These are phyloP conservation scores for Spatulosminthurus flaviceps DNA, from an alignment of 2,888 invertebrate species.

Conservation along the genomic window DNA sequence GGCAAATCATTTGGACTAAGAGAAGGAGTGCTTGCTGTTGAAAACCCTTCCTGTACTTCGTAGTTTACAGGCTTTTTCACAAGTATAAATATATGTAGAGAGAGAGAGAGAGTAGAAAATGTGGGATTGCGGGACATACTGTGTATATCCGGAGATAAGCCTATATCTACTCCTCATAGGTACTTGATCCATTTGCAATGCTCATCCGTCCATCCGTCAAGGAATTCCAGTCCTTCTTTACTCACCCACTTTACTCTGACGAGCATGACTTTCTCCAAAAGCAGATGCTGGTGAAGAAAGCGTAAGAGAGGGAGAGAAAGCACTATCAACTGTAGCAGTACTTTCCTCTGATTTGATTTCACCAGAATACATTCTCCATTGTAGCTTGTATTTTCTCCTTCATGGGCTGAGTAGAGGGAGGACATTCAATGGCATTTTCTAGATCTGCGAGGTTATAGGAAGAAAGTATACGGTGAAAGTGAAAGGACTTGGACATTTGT, in stretches of 20 bases:
- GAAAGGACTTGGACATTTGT: neutral
- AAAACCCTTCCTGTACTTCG: neutral
- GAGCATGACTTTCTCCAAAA: neutral
- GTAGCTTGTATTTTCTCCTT: neutral
- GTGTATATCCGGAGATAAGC: neutral
- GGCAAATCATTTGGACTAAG: neutral
- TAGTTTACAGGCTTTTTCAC: too few species aligned
- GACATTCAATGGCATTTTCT: neutral
- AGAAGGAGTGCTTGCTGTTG: neutral
- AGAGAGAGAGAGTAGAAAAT: too few species aligned
- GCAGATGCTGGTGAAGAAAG: neutral
- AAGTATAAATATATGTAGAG: too few species aligned
- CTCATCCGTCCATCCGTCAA: slow-evolving; percentile 40
- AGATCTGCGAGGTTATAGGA: neutral
- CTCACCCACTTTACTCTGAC: slow-evolving; percentile 16
- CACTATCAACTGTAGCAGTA: slow-evolving; percentile 6
- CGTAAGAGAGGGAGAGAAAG: neutral
- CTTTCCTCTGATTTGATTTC: slow-evolving; percentile 55
- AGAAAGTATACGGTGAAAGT: neutral
- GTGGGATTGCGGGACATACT: too few species aligned
- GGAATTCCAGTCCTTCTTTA: slow-evolving; percentile 7
- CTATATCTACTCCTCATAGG: neutral
- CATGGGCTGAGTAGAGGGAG: neutral
- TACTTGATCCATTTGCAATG: slow-evolving; percentile 36
- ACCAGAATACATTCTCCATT: slow-evolving; percentile 44